Evolutionary conservation across 2,797 vertebrate genomes (phyloP).

Genomic region (Danio tinwini): DNA sequence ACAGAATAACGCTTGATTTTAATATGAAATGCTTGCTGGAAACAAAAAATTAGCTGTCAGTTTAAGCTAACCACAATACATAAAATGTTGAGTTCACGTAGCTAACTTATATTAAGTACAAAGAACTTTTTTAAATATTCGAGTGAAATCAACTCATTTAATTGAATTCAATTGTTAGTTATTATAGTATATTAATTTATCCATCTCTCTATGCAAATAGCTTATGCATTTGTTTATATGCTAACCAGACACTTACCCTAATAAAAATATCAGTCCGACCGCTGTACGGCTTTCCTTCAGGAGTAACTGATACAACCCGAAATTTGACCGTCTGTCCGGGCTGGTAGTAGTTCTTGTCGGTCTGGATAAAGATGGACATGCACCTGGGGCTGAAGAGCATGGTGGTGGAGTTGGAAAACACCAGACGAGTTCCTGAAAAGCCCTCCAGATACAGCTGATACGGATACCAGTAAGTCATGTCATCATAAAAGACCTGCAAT

Average conservation of each 20-base stretch:
- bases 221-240: no score
- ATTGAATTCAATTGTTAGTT: no score
- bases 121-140: no score
- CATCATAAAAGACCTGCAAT: constrained; percentile 57
- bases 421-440: constrained; percentile 20
- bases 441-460: constrained; percentile 71
- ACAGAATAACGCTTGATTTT: no score
- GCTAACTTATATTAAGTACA: no score
- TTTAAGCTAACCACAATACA: no score
- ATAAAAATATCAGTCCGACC: constrained; percentile 66
- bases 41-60: no score
- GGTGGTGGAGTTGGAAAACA: constrained; percentile 66
- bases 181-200: no score
- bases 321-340: constrained; percentile 75
- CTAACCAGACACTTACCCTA: constrained; percentile 60
- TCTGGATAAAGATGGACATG: constrained; percentile 74
- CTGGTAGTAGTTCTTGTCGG: constrained; percentile 73
- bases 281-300: constrained; percentile 63
- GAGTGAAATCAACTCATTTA: no score
- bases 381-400: constrained; percentile 55
- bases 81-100: no score
- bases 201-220: no score
- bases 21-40: no score
- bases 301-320: constrained; percentile 65
- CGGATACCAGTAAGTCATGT: background rate